A percentile compares a stretch with the other conserved stretches of the same genome.
Evolutionary conservation across 1,140 invertebrate species (phyloP).

Genomic region (Drosophila kepulauana): DNA sequence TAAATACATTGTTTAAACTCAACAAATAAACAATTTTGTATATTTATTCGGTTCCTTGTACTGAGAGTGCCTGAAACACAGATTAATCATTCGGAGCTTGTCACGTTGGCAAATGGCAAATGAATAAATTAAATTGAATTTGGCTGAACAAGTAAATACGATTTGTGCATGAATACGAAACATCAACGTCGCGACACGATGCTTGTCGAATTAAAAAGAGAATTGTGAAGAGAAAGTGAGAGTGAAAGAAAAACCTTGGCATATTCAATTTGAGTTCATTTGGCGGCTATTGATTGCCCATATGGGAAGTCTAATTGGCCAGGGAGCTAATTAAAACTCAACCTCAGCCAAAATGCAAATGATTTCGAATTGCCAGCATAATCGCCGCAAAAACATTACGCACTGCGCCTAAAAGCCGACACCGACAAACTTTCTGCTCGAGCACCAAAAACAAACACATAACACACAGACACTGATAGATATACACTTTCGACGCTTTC

Average conservation of each 20-base stretch:
- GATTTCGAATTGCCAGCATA: constrained; percentile 51
- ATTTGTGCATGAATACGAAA: constrained; percentile 28
- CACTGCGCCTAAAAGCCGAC: constrained; percentile 76
- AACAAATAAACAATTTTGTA: too few relatives aligned
- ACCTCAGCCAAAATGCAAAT: constrained; percentile 50
- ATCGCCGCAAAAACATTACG: constrained; percentile 60
- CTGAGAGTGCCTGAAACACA: neutral
- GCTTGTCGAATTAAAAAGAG: constrained; percentile 13
- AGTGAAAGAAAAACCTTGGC: constrained; percentile 14
- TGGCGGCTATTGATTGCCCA: constrained; percentile 46
- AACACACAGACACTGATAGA: constrained; percentile 12
- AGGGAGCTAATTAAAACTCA: constrained; percentile 70
- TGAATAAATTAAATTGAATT: constrained; percentile 46
- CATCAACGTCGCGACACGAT: neutral
- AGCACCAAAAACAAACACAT: constrained; percentile 56
- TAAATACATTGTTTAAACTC: too few relatives aligned
- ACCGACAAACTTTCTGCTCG: constrained; percentile 58
- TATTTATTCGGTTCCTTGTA: too few relatives aligned
- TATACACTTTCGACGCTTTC: constrained; percentile 60
- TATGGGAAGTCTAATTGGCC: constrained; percentile 51
- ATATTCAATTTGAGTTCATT: constrained; percentile 40
- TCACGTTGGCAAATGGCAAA: constrained; percentile 42
- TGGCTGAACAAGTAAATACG: constrained; percentile 41
- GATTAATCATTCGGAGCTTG: constrained; percentile 11
- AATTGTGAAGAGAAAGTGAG: neutral